phyloP scores from a whole-genome alignment of 2,888 invertebrate genomes.

The Leucophenga maculata region DNA sequence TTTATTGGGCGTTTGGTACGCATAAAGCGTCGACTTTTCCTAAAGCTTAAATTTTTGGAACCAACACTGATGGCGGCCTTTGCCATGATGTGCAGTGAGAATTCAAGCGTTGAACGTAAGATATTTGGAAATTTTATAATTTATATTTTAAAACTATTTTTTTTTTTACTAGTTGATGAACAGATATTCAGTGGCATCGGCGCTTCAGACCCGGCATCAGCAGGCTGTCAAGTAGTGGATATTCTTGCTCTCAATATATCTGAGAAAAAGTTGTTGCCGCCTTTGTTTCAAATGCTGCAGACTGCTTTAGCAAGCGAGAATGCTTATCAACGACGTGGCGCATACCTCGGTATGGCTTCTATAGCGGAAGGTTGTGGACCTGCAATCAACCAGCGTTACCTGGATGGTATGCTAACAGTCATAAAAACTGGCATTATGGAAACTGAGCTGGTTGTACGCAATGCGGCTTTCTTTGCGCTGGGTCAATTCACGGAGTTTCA shows the following conservation, averaged over 20 bases:
- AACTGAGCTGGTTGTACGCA: slow-evolving; percentile 77
- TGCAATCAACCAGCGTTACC: slow-evolving; percentile 80
- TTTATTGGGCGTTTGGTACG: slow-evolving; percentile 79
- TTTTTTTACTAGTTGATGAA: slow-evolving; percentile 73
- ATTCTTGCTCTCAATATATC: slow-evolving; percentile 82
- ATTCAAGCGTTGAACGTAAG: neutral
- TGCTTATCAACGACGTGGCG: slow-evolving; percentile 79
- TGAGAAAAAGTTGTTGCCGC: slow-evolving; percentile 82
- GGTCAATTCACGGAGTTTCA: slow-evolving; percentile 87
- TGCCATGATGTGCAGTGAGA: slow-evolving; percentile 78
- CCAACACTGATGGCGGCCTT: slow-evolving; percentile 80
- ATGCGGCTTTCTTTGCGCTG: slow-evolving; percentile 84
- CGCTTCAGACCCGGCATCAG: slow-evolving; percentile 77
- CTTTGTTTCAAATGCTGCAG: slow-evolving; percentile 78
- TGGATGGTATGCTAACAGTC: slow-evolving; percentile 76
- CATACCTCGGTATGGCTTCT: slow-evolving; percentile 83
- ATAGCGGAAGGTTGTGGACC: slow-evolving; percentile 86
- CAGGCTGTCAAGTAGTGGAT: slow-evolving; percentile 83
- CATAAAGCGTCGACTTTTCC: slow-evolving; percentile 80
- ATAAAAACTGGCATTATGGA: slow-evolving; percentile 82
- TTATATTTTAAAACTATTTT: too few species aligned
- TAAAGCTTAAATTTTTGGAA: slow-evolving; percentile 81
- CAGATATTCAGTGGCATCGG: slow-evolving; percentile 79
- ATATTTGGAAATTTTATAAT: too few species aligned
- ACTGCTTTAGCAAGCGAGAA: slow-evolving; percentile 77